Evolutionary conservation across 64 coral and sea anemone species (phyloP).

Genomic region (Acropora yongei): DNA sequence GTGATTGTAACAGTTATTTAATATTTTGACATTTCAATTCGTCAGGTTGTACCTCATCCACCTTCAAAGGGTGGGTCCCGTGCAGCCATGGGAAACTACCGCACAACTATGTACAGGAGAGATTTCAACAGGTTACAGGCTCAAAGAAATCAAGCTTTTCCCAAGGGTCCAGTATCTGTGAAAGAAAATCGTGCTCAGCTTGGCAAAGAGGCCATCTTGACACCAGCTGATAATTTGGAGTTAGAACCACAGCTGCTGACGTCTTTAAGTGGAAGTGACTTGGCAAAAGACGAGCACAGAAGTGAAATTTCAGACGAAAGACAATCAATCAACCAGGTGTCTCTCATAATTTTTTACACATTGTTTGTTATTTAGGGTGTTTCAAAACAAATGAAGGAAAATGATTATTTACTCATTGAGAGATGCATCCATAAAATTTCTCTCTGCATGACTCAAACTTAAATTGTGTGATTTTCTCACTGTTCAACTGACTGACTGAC

Average conservation of each 20-base stretch:
- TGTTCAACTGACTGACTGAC: too few species aligned
- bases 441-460: too few species aligned
- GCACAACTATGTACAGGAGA: slow-evolving; percentile 90
- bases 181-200: not conserved
- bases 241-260: slow-evolving; percentile 1
- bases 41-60: slow-evolving; percentile 72
- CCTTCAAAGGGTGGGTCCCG: slow-evolving; percentile 40
- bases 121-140: slow-evolving; percentile 84
- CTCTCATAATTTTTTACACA: too few species aligned
- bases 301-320: slow-evolving; percentile 15
- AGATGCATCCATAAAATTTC: too few species aligned
- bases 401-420: too few species aligned
- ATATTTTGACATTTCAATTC: not conserved
- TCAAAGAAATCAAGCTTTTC: slow-evolving; percentile 58
- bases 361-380: too few species aligned
- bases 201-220: not conserved
- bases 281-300: not conserved
- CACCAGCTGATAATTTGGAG: not conserved
- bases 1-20: too few species aligned
- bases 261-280: not conserved
- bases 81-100: slow-evolving; percentile 60
- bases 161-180: slow-evolving; percentile 11
- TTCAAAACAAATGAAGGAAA: too few species aligned
- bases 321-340: slow-evolving; percentile 3
- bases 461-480: too few species aligned